Percentiles rank a stretch among this genome's conserved stretches.
Evolutionary conservation across 2,888 invertebrate species (phyloP).

Genomic region (Cosmia pyralina): DNA sequence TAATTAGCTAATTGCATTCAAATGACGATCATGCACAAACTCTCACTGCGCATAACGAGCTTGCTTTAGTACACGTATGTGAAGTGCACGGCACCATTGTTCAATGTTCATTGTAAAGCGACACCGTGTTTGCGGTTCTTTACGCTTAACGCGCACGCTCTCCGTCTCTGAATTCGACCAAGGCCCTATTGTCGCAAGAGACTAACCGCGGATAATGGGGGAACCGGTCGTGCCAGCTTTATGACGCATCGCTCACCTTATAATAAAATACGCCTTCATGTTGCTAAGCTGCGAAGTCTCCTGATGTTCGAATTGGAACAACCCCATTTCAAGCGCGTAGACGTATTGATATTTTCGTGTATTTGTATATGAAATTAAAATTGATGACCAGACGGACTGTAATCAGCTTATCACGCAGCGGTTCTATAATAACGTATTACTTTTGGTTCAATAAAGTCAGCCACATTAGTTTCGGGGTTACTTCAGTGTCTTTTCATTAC

Average conservation of each 20-base stretch:
- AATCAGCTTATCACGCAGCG: background rate
- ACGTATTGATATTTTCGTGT: constrained; percentile 9
- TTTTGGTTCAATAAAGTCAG: constrained; percentile 2
- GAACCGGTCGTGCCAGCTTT: constrained; percentile 81
- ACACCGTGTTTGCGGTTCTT: constrained; percentile 77
- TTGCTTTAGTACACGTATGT: constrained; percentile 53
- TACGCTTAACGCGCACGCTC: constrained; percentile 76
- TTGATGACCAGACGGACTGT: background rate
- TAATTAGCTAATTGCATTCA: constrained; percentile 2
- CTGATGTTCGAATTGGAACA: constrained; percentile 27
- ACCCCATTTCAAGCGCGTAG: constrained; percentile 24
- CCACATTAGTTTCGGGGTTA: background rate
- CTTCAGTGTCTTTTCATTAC: background rate
- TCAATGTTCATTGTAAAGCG: constrained; percentile 76
- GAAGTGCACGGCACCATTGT: constrained; percentile 78
- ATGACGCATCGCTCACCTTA: constrained; percentile 81
- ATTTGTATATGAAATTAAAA: background rate
- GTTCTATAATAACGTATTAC: background rate
- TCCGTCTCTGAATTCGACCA: constrained; percentile 79
- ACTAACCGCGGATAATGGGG: constrained; percentile 81
- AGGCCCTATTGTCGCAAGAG: constrained; percentile 78
- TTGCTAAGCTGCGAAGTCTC: constrained; percentile 66
- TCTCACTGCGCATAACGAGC: constrained; percentile 25
- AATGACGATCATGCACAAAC: constrained; percentile 31
- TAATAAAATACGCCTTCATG: constrained; percentile 74